phyloP scores from a whole-genome alignment of 1,140 invertebrate species.

The Eriocheir sinensis region DNA sequence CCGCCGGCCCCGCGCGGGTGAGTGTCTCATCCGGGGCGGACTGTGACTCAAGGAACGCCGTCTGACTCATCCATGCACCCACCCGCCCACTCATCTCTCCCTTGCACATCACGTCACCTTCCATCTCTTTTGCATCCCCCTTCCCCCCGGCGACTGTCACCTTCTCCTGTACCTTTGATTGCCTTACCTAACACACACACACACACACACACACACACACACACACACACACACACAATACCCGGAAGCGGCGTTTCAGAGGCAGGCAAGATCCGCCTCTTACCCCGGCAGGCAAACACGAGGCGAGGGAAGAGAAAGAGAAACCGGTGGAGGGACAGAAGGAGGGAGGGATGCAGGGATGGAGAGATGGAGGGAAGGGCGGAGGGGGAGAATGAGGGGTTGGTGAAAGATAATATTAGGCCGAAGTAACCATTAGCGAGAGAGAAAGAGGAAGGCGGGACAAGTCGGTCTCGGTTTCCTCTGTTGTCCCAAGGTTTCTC shows the following conservation, averaged over 20 bases:
- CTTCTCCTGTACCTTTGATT: too few species aligned
- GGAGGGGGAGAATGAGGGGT: background rate
- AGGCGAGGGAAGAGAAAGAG: constrained; percentile 20
- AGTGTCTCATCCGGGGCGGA: background rate
- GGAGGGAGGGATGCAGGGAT: constrained; percentile 8
- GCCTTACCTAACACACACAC: too few species aligned
- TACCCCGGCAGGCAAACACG: background rate
- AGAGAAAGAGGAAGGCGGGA: background rate
- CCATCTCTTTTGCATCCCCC: too few species aligned
- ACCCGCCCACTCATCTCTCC: too few species aligned
- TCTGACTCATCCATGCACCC: background rate
- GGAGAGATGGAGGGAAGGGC: constrained; percentile 19
- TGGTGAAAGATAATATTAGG: constrained; percentile 4
- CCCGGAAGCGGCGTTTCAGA: background rate
- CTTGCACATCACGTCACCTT: too few species aligned
- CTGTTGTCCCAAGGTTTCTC: constrained; percentile 5
- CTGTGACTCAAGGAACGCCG: background rate
- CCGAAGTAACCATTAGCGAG: background rate
- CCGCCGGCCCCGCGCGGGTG: background rate
- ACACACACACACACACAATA: too few species aligned
- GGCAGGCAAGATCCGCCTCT: background rate
- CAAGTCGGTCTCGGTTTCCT: background rate
- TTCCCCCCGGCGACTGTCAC: too few species aligned
- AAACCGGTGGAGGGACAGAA: background rate
- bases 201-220: too few species aligned